phyloP scores from a whole-genome alignment of 2,888 invertebrate species.

The Rhamphomyia laevipes region DNA sequence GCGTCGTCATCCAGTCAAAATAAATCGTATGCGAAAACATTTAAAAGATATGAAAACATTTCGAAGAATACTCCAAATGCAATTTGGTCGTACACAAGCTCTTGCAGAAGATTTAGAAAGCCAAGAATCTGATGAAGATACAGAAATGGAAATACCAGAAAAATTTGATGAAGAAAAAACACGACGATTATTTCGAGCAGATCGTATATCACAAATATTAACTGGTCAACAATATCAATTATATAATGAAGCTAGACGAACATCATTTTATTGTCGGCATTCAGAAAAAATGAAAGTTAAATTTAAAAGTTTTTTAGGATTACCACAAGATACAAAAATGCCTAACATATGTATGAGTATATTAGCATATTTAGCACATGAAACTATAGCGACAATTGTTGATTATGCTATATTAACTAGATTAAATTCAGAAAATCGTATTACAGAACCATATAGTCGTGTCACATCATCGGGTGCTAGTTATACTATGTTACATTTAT shows the following conservation, averaged over 20 bases:
- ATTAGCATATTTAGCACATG: conserved; percentile 75
- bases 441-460: conserved; percentile 57
- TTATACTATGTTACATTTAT: conserved; percentile 35
- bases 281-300: conserved; percentile 44
- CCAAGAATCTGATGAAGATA: conserved; percentile 44
- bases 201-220: conserved; percentile 45
- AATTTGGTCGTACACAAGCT: conserved; percentile 29
- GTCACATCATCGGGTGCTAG: conserved; percentile 38
- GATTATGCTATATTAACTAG: conserved; percentile 73
- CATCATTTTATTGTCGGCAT: conserved; percentile 52
- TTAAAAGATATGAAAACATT: conserved; percentile 45
- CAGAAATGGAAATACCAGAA: conserved; percentile 41
- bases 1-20: conserved; percentile 66
- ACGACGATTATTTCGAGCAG: conserved; percentile 43
- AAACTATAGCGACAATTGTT: conserved; percentile 79
- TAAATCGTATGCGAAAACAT: conserved; percentile 64
- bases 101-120: conserved; percentile 34
- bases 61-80: conserved; percentile 29
- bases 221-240: conserved; percentile 56
- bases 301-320: conserved; percentile 51
- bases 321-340: conserved; percentile 49
- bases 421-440: conserved; percentile 57
- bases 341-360: conserved; percentile 58
- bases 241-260: conserved; percentile 65
- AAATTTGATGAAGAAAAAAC: conserved; percentile 35